Base-by-base conservation (phyloP, 2,797 vertebrate species). In the Bryconaethiops microstoma region DNA sequence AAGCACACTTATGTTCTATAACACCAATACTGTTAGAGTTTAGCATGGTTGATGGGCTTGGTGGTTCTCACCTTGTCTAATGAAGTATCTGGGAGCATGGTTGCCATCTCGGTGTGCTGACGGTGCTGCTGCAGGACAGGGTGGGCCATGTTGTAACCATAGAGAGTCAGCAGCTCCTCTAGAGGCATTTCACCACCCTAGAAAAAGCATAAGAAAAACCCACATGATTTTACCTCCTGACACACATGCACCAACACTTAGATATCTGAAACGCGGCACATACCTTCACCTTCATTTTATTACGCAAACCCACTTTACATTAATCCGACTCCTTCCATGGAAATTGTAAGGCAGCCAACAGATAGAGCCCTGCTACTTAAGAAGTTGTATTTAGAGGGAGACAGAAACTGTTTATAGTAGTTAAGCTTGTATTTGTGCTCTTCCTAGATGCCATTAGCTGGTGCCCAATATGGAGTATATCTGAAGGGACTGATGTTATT, bases 141-240 rank as follows among this genome's bases (percentile, higher is more conserved):
- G 8, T 95, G 94, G 5, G 96, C 93, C 7, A 95, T 91, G 82
- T 96, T 95, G 62, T 97, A 98, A 89, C 97, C 95, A 35, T 96
- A 99, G 80, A 99, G 93, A 12, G 96, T 96, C 45, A 99, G 92
- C 89, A 99, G 94, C 90, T 98, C 95, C 72, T 98, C 96, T 81
- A 99, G 93, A 29, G 96, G 95, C 95, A 97, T 94, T 91, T 97
- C 97, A 82, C 92, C 91, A 90, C 92, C 95, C 97, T 99, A 85
- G 85, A 87, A 29, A 83, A 16, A 68, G 82, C 69, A 67, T 74
- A 54, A 8, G n/a, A 29, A 25, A 17, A 17, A 12, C 12, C 4
- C 4, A 48, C 1, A 48, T n/a, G 63, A 63, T 9, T 68, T 21
- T 14, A 1, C n/a, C 25, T 60, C 17, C 19, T n/a, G 0, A n/a